Conservation (phyloP, 2,888 invertebrate genomes). For the Penaeus monodon region DNA sequence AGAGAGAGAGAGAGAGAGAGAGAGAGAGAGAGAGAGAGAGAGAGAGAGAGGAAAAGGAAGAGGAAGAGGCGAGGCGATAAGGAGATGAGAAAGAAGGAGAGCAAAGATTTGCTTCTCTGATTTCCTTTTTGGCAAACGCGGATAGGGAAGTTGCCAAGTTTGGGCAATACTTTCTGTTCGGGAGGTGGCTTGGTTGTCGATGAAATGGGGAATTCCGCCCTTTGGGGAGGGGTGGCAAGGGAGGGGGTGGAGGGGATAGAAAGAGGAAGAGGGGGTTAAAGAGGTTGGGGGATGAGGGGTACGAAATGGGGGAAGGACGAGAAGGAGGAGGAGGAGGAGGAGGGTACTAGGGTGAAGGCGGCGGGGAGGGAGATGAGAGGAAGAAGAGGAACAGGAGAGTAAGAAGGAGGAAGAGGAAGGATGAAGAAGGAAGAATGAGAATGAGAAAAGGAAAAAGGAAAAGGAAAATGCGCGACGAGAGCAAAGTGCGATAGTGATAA, state of each 20-base stretch:
- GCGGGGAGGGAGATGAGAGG: no score
- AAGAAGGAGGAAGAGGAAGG: background rate
- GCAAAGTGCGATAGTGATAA: no score
- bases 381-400: background rate
- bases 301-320: no score
- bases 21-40: background rate
- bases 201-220: conserved; percentile 32
- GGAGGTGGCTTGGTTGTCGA: background rate
- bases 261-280: background rate
- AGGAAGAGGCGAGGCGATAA: background rate
- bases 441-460: background rate
- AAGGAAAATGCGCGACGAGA: background rate
- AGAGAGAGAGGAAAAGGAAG: background rate
- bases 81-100: background rate
- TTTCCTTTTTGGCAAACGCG: conserved; percentile 39
- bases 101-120: conserved; percentile 5
- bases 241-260: background rate
- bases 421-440: background rate
- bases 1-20: background rate
- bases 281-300: background rate
- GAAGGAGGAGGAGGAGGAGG: no score
- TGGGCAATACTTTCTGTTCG: conserved; percentile 7
- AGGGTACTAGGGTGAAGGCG: no score
- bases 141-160: conserved; percentile 15
- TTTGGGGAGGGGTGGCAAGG: background rate